A percentile compares a stretch with the other conserved stretches of the same genome.
Conservation (phyloP, 1,140 invertebrate species). For the Meloidogyne chitwoodi region DNA sequence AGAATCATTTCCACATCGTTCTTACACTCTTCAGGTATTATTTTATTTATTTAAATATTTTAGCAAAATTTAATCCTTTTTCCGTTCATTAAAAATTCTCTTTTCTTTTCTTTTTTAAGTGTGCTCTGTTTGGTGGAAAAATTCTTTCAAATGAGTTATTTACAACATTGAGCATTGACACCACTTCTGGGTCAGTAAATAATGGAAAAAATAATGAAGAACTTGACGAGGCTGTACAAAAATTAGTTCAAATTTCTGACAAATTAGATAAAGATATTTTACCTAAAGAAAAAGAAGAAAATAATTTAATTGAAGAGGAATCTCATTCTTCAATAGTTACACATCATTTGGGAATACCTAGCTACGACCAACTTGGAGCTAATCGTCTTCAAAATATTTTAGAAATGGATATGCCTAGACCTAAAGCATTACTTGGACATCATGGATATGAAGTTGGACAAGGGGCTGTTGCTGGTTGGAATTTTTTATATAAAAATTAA, state of each 20-base stretch:
- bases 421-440: constrained; percentile 55
- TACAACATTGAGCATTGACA: constrained; percentile 17
- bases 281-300: background rate
- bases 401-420: constrained; percentile 59
- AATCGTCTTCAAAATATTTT: constrained; percentile 59
- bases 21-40: constrained; percentile 44
- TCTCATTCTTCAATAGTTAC: constrained; percentile 1
- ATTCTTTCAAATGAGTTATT: constrained; percentile 55
- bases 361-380: constrained; percentile 54
- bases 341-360: constrained; percentile 48
- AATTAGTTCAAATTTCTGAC: constrained; percentile 19
- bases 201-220: background rate
- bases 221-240: constrained; percentile 14
- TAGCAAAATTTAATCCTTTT: background rate
- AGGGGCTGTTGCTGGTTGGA: constrained; percentile 51
- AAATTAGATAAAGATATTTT: constrained; percentile 11
- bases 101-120: constrained; percentile 36
- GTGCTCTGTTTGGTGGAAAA: constrained; percentile 50
- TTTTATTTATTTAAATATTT: too few species aligned
- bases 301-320: background rate
- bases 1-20: constrained; percentile 52
- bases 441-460: constrained; percentile 58
- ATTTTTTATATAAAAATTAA: too few species aligned
- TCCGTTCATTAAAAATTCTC: background rate
- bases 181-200: constrained; percentile 24